phyloP scores from a whole-genome alignment of 2,888 invertebrate species.

The Erannis defoliaria region DNA sequence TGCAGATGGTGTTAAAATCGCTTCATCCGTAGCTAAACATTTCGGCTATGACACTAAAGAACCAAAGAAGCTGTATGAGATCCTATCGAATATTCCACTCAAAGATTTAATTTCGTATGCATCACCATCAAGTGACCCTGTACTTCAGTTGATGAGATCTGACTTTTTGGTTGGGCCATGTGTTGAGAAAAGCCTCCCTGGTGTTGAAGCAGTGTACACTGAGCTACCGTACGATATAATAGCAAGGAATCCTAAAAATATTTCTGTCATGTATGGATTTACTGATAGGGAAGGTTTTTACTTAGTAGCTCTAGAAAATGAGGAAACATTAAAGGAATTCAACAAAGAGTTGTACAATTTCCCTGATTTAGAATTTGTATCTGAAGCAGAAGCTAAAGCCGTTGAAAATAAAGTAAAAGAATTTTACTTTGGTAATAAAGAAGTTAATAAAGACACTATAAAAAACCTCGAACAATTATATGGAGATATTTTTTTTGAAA shows the following conservation, averaged over 20 bases:
- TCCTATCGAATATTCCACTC: slow-evolving; percentile 57
- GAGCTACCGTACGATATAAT: slow-evolving; percentile 66
- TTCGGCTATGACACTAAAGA: slow-evolving; percentile 60
- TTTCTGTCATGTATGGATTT: slow-evolving; percentile 54
- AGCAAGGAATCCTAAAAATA: slow-evolving; percentile 51
- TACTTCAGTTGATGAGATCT: slow-evolving; percentile 14
- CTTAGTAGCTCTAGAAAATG: slow-evolving; percentile 52
- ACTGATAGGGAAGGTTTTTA: slow-evolving; percentile 65
- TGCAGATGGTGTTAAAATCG: slow-evolving; percentile 59
- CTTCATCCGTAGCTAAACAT: slow-evolving; percentile 59
- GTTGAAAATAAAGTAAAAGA: slow-evolving; percentile 59
- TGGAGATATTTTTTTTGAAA: slow-evolving; percentile 66
- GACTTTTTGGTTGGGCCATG: slow-evolving; percentile 64
- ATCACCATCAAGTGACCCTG: not conserved
- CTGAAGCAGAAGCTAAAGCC: slow-evolving; percentile 52
- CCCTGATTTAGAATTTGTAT: slow-evolving; percentile 62
- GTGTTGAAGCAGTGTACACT: slow-evolving; percentile 59
- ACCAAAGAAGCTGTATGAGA: slow-evolving; percentile 60
- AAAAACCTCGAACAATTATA: slow-evolving; percentile 58
- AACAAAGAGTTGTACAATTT: slow-evolving; percentile 60
- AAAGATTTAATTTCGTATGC: slow-evolving; percentile 49
- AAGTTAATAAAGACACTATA: slow-evolving; percentile 63
- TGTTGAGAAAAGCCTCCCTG: slow-evolving; percentile 62
- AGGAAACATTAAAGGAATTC: slow-evolving; percentile 49
- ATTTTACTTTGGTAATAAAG: slow-evolving; percentile 74